Evolutionary conservation across 92 coral and sea anemone species (phyloP).

Genomic region (Blastomussa wellsi): DNA sequence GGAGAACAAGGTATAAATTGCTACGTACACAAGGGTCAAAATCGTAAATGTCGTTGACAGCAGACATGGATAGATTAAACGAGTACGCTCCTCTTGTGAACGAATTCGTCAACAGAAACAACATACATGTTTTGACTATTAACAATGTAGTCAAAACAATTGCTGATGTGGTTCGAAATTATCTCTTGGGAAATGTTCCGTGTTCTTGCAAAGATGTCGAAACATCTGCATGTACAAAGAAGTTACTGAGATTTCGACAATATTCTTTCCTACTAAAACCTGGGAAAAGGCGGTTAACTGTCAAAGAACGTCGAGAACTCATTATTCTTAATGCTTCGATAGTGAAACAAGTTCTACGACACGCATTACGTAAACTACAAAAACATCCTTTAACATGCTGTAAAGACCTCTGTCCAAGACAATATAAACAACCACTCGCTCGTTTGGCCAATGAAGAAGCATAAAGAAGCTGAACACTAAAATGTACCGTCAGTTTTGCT

Average conservation of each 20-base stretch:
- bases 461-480: not conserved
- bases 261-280: not conserved
- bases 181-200: conserved; percentile 9
- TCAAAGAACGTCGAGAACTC: conserved; percentile 1
- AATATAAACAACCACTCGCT: too few relatives aligned
- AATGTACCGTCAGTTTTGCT: not conserved
- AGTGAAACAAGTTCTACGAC: conserved; percentile 10
- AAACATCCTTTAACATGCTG: not conserved
- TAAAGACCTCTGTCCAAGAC: too few relatives aligned
- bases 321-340: not conserved
- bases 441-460: not conserved
- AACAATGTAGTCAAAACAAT: conserved; percentile 8
- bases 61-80: conserved; percentile 6
- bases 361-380: not conserved
- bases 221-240: not conserved
- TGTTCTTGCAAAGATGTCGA: conserved; percentile 2
- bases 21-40: not conserved
- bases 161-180: conserved; percentile 1
- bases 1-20: conserved; percentile 6
- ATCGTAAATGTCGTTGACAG: not conserved
- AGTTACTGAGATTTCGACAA: not conserved
- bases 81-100: not conserved
- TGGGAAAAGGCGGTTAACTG: not conserved
- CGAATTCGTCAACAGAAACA: not conserved
- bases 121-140: not conserved